phyloP scores from a whole-genome alignment of 2,797 vertebrate species.

The Sebastes wilsoni region DNA sequence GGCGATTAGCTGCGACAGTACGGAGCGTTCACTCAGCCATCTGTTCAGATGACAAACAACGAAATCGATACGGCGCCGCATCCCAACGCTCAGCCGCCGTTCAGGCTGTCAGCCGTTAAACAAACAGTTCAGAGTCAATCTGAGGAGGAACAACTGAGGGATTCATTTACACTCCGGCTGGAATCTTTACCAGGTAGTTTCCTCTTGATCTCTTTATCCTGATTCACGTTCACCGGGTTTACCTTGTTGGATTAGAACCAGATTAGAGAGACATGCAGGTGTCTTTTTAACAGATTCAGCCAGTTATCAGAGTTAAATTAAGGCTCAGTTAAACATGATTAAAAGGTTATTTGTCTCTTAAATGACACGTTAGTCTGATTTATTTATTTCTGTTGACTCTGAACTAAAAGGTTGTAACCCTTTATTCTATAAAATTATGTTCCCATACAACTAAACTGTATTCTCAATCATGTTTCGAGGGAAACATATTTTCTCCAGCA shows the following conservation, averaged over 20 bases:
- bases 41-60: slow-evolving; percentile 50
- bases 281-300: background rate
- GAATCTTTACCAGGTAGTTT: background rate
- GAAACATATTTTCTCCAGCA: no score
- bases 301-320: background rate
- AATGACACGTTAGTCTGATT: background rate
- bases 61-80: slow-evolving; percentile 10
- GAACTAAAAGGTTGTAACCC: background rate
- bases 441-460: background rate
- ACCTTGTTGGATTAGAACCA: background rate
- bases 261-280: background rate
- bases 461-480: no score
- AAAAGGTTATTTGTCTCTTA: no score
- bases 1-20: slow-evolving; percentile 27
- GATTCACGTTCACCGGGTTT: background rate
- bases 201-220: background rate
- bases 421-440: background rate
- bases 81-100: background rate
- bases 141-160: background rate
- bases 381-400: background rate
- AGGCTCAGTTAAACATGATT: background rate
- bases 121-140: background rate
- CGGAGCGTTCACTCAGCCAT: slow-evolving; percentile 14
- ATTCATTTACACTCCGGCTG: background rate
- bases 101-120: slow-evolving; percentile 10